Conservation (phyloP, 2,797 vertebrate species). For the Ctenopoma kingsleyae region DNA sequence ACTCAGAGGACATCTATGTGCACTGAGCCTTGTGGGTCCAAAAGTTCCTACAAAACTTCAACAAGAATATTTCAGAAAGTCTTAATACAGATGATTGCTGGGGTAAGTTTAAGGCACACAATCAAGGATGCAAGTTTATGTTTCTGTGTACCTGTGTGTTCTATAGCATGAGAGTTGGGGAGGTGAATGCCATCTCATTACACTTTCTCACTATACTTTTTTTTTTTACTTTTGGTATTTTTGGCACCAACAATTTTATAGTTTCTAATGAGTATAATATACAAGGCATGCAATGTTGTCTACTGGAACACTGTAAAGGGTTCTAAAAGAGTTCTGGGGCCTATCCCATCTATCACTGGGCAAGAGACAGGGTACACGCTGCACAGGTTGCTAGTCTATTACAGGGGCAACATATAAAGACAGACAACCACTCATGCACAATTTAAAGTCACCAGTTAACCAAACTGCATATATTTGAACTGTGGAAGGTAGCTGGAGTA, state of each 20-base stretch:
- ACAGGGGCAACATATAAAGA: no score
- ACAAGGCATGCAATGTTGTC: not conserved
- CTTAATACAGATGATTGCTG: not conserved
- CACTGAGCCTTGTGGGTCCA: not conserved
- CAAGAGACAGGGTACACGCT: no score
- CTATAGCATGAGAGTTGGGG: not conserved
- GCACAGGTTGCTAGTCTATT: no score
- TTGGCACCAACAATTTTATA: not conserved
- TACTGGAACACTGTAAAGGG: not conserved
- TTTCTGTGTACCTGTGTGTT: not conserved
- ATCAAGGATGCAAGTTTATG: not conserved
- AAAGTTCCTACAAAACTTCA: constrained; percentile 14
- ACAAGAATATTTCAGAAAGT: constrained; percentile 3
- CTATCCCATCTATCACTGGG: no score
- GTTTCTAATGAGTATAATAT: not conserved
- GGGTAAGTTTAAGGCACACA: not conserved
- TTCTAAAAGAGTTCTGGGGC: no score
- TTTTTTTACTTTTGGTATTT: constrained; percentile 18
- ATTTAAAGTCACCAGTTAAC: no score
- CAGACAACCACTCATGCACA: no score
- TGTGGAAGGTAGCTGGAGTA: no score
- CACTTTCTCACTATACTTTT: not conserved
- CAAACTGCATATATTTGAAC: no score
- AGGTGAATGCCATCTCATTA: constrained; percentile 43
- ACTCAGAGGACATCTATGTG: not conserved